These are phyloP conservation scores for Lathronympha strigana DNA, from an alignment of 2,888 invertebrate genomes.

Conservation along the genomic window DNA sequence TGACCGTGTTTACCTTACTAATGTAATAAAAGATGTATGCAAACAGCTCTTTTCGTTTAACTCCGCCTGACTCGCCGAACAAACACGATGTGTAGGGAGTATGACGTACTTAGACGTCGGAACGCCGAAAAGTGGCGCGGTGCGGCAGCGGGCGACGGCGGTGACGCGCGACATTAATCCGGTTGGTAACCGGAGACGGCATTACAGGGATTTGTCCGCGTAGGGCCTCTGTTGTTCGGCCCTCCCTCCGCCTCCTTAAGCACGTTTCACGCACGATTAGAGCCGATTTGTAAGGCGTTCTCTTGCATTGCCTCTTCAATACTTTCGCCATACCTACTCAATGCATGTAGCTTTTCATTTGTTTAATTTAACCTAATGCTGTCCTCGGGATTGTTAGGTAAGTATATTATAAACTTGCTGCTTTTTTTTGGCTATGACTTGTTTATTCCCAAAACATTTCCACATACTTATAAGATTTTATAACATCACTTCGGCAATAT, in stretches of 20 bases:
- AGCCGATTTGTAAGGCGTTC: not conserved
- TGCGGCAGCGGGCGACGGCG: not conserved
- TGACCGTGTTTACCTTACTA: too few relatives aligned
- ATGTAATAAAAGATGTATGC: too few relatives aligned
- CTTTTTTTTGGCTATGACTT: too few relatives aligned
- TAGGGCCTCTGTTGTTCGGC: conserved; percentile 36
- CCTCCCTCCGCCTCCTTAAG: not conserved
- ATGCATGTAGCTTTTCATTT: too few relatives aligned
- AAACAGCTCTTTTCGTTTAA: too few relatives aligned
- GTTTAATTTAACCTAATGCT: not conserved
- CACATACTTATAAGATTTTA: too few relatives aligned
- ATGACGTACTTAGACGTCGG: not conserved
- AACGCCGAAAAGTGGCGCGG: not conserved
- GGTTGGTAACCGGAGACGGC: conserved; percentile 21
- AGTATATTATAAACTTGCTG: too few relatives aligned
- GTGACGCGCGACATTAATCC: not conserved
- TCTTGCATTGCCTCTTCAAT: not conserved
- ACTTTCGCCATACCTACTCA: not conserved
- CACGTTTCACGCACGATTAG: conserved; percentile 35
- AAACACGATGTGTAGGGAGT: not conserved
- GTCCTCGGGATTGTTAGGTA: too few relatives aligned
- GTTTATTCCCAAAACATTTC: too few relatives aligned
- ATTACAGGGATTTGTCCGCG: conserved; percentile 37
- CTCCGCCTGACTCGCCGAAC: not conserved
- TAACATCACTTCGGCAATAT: too few relatives aligned